These are phyloP conservation scores for Nasonia longicornis DNA, from an alignment of 1,140 invertebrate genomes.

Conservation along the genomic window DNA sequence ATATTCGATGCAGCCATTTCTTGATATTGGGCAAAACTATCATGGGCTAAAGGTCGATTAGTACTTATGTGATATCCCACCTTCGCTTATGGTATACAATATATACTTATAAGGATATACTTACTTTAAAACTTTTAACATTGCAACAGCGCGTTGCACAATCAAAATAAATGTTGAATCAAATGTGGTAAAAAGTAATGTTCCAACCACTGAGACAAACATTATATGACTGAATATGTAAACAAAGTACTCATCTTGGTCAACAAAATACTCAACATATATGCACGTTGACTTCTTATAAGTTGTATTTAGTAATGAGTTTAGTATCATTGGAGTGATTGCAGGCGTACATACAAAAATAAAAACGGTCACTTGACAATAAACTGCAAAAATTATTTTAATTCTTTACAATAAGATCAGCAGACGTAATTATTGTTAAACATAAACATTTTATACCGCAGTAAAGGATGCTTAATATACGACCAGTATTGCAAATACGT, in stretches of 20 bases:
- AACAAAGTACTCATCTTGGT: neutral
- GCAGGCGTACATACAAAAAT: neutral
- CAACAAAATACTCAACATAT: neutral
- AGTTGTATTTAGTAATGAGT: neutral
- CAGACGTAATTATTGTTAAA: neutral
- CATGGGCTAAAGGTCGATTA: no score
- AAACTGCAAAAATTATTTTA: neutral
- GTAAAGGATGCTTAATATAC: neutral
- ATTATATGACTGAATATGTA: neutral
- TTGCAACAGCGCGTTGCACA: neutral
- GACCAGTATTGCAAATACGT: neutral
- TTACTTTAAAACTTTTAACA: neutral
- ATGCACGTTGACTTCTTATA: neutral
- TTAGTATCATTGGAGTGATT: neutral
- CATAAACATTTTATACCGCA: neutral
- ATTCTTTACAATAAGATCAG: neutral
- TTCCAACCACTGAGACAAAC: neutral
- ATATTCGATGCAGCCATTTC: neutral
- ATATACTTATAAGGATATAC: neutral
- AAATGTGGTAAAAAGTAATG: neutral
- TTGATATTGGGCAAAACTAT: neutral
- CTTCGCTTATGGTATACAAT: neutral
- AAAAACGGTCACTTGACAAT: neutral
- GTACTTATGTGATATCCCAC: no score
- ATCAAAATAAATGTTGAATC: constrained; percentile 4